Evolutionary conservation across 2,113 vertebrate species (phyloP), one percentile per base, ranked within the genome.

Genomic region (Tupaia chinensis): DNA sequence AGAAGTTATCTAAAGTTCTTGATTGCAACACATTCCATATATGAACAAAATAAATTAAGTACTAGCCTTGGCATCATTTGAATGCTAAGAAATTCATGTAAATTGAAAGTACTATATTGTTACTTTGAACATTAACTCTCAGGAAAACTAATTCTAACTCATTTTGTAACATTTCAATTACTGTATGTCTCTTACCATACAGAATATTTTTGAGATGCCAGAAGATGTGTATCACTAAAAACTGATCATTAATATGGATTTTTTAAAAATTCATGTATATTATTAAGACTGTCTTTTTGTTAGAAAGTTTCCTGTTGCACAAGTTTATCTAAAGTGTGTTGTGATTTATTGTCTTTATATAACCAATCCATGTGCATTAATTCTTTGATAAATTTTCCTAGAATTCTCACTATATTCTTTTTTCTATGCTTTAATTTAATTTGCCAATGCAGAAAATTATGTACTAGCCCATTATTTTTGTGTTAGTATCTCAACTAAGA

Each of bases 271-370:
- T 61, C 0, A 70, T 10, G 3, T 91, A 74, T 81, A 69, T 77
- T 60, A 70, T 70, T 95, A 70, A 69, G 86, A 80, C 17, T 25
- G 27, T 81, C 2, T 76, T 91, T 94, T 95, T 7, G 91, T 63
- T 85, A 93, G 9, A 89, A 95, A 69, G 29, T 15, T 79, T 76
- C 77, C 17, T 83, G 9, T 9, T 80, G 1, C 7, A 27, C 15
- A 91, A 88, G 0, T 72, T 79, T 79, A 7, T 1, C 25, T 88
- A 56, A 91, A 69, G 1, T 86, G 2, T 93, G 22, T 44, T 70
- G 44, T 44, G 76, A 94, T 76, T 91, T 32, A 89, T 82, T 79
- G 3, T 1, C 11, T 95, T 94, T 56, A 89, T 79, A 65, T 89
- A 87, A 77, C 20, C 4, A 70, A 12, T 60, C 84, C 2, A 7